Conservation (phyloP, 30 jellyfish, hydroid and myxozoan genomes). For the Pelagia noctiluca region DNA sequence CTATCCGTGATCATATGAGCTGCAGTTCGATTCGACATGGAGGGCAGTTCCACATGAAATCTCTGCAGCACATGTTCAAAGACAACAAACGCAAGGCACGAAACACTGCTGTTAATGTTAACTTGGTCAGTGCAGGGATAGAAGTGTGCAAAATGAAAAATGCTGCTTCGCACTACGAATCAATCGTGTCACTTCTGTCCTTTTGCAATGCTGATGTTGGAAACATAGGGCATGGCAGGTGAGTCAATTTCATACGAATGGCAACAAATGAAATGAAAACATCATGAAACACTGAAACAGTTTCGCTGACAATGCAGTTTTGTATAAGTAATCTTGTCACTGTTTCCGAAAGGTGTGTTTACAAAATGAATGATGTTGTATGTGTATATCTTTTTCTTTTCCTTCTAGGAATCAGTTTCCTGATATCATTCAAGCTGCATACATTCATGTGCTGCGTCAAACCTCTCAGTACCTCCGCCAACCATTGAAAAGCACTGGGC, state of each 20-base stretch:
- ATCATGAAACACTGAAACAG: too few species aligned
- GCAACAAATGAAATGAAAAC: too few species aligned
- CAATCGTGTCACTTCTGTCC: conserved; percentile 17
- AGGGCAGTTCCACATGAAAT: conserved; percentile 12
- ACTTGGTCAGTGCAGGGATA: conserved; percentile 27
- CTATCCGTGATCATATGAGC: background rate
- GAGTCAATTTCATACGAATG: too few species aligned
- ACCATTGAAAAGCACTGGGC: conserved; percentile 36
- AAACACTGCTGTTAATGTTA: background rate
- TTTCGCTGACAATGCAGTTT: too few species aligned
- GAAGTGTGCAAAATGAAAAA: conserved; percentile 41
- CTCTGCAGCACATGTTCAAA: background rate
- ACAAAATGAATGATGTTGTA: background rate
- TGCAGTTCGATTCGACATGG: background rate
- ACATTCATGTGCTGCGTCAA: conserved; percentile 10
- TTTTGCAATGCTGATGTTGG: conserved; percentile 1
- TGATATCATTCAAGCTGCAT: too few species aligned
- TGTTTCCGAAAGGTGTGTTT: too few species aligned
- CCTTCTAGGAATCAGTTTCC: too few species aligned
- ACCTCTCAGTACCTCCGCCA: conserved; percentile 8
- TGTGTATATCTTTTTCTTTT: background rate
- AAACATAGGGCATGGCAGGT: conserved; percentile 15
- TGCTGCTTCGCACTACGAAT: conserved; percentile 10
- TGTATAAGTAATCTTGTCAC: too few species aligned
- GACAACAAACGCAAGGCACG: background rate